A percentile compares a stretch with the other conserved stretches of the same genome.
Conservation (phyloP, 1,140 invertebrate species). For the Papilio polyxenes region DNA sequence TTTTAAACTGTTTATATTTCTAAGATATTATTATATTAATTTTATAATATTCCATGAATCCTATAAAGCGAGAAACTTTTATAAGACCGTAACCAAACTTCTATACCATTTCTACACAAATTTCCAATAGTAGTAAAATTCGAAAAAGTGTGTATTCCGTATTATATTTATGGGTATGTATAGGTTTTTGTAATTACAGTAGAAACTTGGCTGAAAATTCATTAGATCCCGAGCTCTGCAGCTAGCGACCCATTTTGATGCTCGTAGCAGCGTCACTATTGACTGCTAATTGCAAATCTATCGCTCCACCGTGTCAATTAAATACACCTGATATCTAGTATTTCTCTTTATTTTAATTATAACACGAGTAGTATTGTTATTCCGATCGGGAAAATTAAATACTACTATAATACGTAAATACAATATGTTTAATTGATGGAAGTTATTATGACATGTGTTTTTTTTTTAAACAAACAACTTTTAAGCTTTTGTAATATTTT, state of each 20-base stretch:
- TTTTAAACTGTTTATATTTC: too few relatives aligned
- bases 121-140: neutral
- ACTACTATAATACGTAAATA: too few relatives aligned
- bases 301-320: neutral
- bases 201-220: conserved; percentile 13
- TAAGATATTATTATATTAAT: too few relatives aligned
- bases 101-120: neutral
- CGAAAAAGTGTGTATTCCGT: neutral
- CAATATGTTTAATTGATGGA: too few relatives aligned
- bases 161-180: neutral
- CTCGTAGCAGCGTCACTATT: neutral
- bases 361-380: neutral
- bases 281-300: conserved; percentile 9
- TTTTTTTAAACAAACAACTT: too few relatives aligned
- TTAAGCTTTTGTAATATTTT: too few relatives aligned
- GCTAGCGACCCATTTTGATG: neutral
- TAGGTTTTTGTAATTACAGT: neutral
- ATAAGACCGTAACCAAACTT: neutral
- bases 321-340: neutral
- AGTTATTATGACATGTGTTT: too few relatives aligned
- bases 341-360: neutral
- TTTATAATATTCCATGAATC: too few relatives aligned
- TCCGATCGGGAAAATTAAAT: too few relatives aligned
- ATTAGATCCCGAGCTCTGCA: neutral
- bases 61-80: neutral